A percentile compares a stretch with the other conserved stretches of the same genome.
Evolutionary conservation across 1,140 invertebrate genomes (phyloP).

Genomic region (Thalassaphorura encarpata): DNA sequence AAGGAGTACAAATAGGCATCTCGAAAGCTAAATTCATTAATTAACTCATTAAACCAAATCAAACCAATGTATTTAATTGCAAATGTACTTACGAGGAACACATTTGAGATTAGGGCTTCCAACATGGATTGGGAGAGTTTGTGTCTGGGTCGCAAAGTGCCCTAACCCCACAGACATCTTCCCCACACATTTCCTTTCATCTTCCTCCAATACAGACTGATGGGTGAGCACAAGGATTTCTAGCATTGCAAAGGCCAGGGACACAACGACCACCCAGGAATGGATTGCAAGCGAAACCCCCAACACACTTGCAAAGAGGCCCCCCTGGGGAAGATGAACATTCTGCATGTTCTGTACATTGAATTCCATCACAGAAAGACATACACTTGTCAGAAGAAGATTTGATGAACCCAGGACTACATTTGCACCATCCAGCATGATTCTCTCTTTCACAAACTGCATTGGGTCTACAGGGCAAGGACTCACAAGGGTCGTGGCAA

Average conservation of each 20-base stretch:
- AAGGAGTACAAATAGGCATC: slow-evolving; percentile 65
- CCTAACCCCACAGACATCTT: slow-evolving; percentile 67
- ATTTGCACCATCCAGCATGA: slow-evolving; percentile 78
- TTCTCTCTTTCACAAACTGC: slow-evolving; percentile 1
- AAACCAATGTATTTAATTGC: no score
- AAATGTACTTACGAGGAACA: slow-evolving; percentile 70
- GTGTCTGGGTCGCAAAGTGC: slow-evolving; percentile 65
- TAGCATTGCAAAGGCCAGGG: slow-evolving; percentile 65
- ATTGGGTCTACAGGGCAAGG: slow-evolving; percentile 61
- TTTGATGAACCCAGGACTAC: slow-evolving; percentile 66
- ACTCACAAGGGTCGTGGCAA: slow-evolving; percentile 67
- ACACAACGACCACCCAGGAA: slow-evolving; percentile 51
- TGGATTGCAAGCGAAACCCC: slow-evolving; percentile 59
- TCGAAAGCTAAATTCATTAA: slow-evolving; percentile 58
- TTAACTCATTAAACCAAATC: no score
- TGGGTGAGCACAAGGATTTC: slow-evolving; percentile 61
- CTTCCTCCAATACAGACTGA: slow-evolving; percentile 71
- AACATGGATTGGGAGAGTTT: slow-evolving; percentile 69
- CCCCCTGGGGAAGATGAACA: slow-evolving; percentile 64
- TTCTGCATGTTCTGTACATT: slow-evolving; percentile 69
- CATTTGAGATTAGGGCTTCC: slow-evolving; percentile 79
- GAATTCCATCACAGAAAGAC: slow-evolving; percentile 66
- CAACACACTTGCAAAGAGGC: slow-evolving; percentile 48
- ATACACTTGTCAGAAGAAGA: slow-evolving; percentile 64
- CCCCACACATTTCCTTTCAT: slow-evolving; percentile 74